phyloP scores from a whole-genome alignment of 2,797 vertebrate genomes.

The Aselliscus stoliczkanus region DNA sequence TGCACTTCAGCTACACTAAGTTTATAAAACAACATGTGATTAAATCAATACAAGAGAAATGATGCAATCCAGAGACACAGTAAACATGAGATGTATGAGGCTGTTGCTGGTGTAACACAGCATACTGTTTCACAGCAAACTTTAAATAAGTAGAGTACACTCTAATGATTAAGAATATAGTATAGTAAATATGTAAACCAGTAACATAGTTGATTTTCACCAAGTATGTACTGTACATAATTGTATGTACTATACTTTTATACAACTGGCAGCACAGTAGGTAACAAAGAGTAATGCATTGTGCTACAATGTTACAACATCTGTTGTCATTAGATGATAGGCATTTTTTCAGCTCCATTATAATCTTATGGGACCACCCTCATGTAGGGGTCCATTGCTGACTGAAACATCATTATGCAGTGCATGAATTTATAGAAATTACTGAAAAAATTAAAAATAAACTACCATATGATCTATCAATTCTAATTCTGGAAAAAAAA shows the following conservation, averaged over 20 bases:
- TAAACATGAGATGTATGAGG: not conserved
- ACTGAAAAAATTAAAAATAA: not conserved
- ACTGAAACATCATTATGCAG: not conserved
- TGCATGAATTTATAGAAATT: not conserved
- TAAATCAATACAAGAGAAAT: not conserved
- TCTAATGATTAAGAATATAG: not conserved
- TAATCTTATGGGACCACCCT: not conserved
- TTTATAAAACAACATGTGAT: not conserved
- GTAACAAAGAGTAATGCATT: not conserved
- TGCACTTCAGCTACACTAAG: not conserved
- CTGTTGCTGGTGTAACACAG: not conserved
- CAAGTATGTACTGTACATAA: not conserved
- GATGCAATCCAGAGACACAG: not conserved
- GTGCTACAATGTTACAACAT: not conserved
- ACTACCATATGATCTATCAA: not conserved
- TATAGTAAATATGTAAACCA: not conserved
- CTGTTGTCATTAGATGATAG: not conserved
- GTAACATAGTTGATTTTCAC: not conserved
- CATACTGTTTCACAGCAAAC: not conserved
- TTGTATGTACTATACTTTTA: not conserved
- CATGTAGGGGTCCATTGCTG: not conserved
- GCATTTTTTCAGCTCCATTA: not conserved
- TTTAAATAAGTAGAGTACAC: not conserved
- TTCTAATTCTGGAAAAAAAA: not conserved
- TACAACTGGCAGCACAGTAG: not conserved